Evolutionary conservation across 1,140 invertebrate species (phyloP).

Genomic region (Drosophila pectinifera): DNA sequence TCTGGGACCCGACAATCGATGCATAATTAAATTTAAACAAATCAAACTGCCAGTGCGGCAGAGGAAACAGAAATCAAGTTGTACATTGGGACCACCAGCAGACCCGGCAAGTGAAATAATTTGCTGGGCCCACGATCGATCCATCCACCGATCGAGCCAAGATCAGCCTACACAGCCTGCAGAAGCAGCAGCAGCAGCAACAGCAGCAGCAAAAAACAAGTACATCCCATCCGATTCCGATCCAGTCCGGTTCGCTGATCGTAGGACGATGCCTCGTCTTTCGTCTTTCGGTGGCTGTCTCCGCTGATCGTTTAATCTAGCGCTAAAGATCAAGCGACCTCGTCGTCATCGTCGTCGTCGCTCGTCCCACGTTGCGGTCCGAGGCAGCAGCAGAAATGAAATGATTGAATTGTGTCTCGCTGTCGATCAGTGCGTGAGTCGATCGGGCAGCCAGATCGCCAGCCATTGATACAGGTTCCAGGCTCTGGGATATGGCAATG

Average conservation of each 20-base stretch:
- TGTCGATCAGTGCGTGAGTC: constrained; percentile 73
- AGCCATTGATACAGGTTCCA: constrained; percentile 53
- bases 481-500: constrained; percentile 9
- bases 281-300: constrained; percentile 53
- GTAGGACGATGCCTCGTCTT: constrained; percentile 43
- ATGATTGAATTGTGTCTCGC: constrained; percentile 84
- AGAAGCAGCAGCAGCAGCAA: constrained; percentile 6
- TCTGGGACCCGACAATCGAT: constrained; percentile 65
- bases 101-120: constrained; percentile 74
- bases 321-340: constrained; percentile 78
- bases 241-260: constrained; percentile 13
- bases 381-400: constrained; percentile 35
- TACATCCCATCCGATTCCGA: constrained; percentile 17
- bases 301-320: constrained; percentile 81
- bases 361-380: constrained; percentile 41
- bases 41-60: constrained; percentile 77
- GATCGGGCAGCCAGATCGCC: constrained; percentile 54
- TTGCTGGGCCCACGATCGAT: constrained; percentile 58
- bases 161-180: constrained; percentile 62
- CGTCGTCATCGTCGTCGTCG: constrained; percentile 56
- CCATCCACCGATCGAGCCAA: constrained; percentile 22
- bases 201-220: constrained; percentile 52
- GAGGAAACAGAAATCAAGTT: constrained; percentile 83
- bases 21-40: constrained; percentile 84
- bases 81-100: constrained; percentile 77